Base-by-base conservation (phyloP, 2,888 invertebrate genomes). In the Apomyelois bistriatella region DNA sequence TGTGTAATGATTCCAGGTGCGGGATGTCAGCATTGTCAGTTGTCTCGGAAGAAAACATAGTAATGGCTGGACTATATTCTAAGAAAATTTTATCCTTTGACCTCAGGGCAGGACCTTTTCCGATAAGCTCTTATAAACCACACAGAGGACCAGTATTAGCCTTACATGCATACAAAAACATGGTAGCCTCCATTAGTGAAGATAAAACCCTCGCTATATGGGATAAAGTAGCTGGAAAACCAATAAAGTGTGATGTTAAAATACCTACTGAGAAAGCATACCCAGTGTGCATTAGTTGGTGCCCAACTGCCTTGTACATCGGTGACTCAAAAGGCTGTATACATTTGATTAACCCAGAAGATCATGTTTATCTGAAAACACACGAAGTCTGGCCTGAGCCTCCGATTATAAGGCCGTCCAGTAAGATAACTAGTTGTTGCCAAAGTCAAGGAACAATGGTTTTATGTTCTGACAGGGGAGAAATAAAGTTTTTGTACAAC, bases 121-220 rank as follows among this genome's bases (percentile, higher is more conserved):
- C 87, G 0, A 78, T 90, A 12, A 73, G 70, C 35, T 71, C 69
- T 1, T 92, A 92, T 64, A 83, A 85, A 62, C 78, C 91, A 3
- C 93, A 93, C 64, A 85, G 74, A 62, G 87, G 91, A 4, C 90
- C 93, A 15, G 90, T 93, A 1, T 73, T 93, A 58, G 84, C 78
- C 41, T 68, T 87, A 10, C 73, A 79, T 49, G 68, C 76, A 53
- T 72, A 70, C 56, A 76, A 82, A n/a, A 79, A 91, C 58, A 85
- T 90, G 67, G 76, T 93, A 55, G 86, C 92, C 36, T 92, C 93
- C 15, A 84, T 92, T 1, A 92, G 93, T 60, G 92, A 93, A 62
- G 93, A 93, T 58, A 91, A 82, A 71, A 91, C 92, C 3, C 76
- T 93, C 57, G 88, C 91, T 30, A 72, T 92, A 36, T 93, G 89